Evolutionary conservation across 2,113 vertebrate genomes (phyloP).

Genomic region (Heptranchias perlo): DNA sequence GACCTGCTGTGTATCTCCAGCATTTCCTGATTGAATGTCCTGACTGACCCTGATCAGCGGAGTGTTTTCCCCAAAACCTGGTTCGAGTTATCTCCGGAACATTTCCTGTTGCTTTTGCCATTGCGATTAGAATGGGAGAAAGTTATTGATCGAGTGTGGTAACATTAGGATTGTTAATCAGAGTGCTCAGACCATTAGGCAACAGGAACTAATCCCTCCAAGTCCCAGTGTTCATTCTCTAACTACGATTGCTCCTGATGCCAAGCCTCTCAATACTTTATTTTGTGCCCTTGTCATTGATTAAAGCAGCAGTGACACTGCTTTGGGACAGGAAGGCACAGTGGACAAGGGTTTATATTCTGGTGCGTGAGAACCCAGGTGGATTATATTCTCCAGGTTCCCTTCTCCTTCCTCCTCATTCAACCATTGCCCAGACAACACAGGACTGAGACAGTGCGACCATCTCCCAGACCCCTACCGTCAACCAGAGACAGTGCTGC

Average conservation of each 20-base stretch:
- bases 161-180: background rate
- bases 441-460: no score
- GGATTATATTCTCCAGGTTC: background rate
- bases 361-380: background rate
- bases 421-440: no score
- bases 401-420: background rate
- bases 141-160: background rate
- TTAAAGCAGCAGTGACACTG: no score
- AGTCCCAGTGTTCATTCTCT: no score
- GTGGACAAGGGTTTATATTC: background rate
- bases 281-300: no score
- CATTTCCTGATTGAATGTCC: background rate
- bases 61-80: background rate
- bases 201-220: background rate
- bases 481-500: background rate
- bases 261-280: no score
- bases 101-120: background rate
- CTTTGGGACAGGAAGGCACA: background rate
- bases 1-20: background rate
- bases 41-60: no score
- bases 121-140: background rate
- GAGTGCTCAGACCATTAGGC: background rate
- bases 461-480: background rate
- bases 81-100: background rate
- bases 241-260: no score